Evolutionary conservation across 2,113 vertebrate genomes (phyloP).

Genomic region (Sebastes schlegelii): DNA sequence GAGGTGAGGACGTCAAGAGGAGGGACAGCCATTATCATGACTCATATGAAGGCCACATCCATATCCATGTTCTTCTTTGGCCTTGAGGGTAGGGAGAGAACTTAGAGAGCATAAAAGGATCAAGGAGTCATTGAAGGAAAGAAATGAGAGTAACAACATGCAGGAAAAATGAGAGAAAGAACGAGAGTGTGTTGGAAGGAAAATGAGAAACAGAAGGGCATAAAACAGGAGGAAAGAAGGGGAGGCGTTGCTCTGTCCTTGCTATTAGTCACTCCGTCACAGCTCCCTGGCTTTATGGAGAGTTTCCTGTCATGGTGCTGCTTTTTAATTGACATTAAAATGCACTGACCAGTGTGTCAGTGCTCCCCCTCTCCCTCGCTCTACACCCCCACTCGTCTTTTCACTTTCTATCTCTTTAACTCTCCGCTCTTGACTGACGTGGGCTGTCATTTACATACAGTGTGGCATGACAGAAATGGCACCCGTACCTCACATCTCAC

Average conservation of each 20-base stretch:
- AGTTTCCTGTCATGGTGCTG: slow-evolving; percentile 77
- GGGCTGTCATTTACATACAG: slow-evolving; percentile 53
- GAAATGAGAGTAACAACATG: slow-evolving; percentile 30
- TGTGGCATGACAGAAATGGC: slow-evolving; percentile 42
- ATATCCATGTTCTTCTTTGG: slow-evolving; percentile 52
- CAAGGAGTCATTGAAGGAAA: slow-evolving; percentile 25
- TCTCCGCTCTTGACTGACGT: slow-evolving; percentile 46
- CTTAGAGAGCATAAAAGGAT: slow-evolving; percentile 48
- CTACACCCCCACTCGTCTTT: slow-evolving; percentile 25
- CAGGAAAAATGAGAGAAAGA: slow-evolving; percentile 25
- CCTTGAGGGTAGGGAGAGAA: slow-evolving; percentile 40
- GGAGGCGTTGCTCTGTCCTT: slow-evolving; percentile 46
- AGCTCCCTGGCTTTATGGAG: slow-evolving; percentile 76
- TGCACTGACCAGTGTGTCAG: slow-evolving; percentile 69
- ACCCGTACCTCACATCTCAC: slow-evolving; percentile 41
- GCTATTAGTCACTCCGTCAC: slow-evolving; percentile 69
- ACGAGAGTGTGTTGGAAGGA: slow-evolving; percentile 14
- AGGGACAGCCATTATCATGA: slow-evolving; percentile 74
- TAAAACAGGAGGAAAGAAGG: slow-evolving; percentile 26
- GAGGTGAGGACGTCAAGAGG: slow-evolving; percentile 69
- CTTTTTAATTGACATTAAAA: slow-evolving; percentile 83
- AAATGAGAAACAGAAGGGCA: slow-evolving; percentile 32
- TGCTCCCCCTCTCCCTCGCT: slow-evolving; percentile 10
- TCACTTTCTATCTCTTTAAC: slow-evolving; percentile 31
- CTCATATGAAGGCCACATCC: slow-evolving; percentile 66